Evolutionary conservation across 2,113 vertebrate genomes (phyloP).

Genomic region (Thryonomys swinderianus): DNA sequence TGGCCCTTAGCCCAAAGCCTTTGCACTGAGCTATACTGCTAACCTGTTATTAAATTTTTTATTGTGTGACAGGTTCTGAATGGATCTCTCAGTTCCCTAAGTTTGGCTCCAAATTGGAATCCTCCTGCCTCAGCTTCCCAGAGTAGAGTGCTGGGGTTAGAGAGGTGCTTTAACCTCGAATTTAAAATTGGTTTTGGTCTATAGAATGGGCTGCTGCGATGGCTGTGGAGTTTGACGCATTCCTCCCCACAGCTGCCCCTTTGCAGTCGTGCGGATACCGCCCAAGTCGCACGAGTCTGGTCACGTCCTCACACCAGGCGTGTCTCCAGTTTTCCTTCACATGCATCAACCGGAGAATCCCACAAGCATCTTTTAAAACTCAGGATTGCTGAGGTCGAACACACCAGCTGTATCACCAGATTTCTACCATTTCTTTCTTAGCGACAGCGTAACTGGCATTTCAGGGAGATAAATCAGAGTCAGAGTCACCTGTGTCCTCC

Average conservation of each 20-base stretch:
- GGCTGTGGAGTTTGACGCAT: not conserved
- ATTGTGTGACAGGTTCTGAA: not conserved
- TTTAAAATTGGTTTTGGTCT: not conserved
- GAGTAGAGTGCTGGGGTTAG: not conserved
- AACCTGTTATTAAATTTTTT: not conserved
- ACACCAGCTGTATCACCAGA: not conserved
- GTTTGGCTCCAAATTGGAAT: not conserved
- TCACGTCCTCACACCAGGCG: not conserved
- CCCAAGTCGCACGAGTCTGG: not conserved
- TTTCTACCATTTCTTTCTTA: not conserved
- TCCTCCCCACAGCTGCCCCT: not conserved
- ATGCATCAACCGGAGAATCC: not conserved
- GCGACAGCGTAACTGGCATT: not conserved
- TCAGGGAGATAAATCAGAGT: not conserved
- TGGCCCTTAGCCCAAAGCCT: not conserved
- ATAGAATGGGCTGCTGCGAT: not conserved
- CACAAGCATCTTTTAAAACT: not conserved
- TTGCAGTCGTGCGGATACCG: not conserved
- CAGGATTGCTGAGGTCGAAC: not conserved
- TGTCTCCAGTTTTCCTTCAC: not conserved
- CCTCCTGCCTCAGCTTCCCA: not conserved
- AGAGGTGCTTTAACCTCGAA: too few species aligned
- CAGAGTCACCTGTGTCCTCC: not conserved
- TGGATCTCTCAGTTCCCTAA: not conserved
- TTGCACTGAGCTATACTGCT: not conserved